Evolutionary conservation across 2,113 vertebrate species (phyloP), one percentile per base, ranked within the genome.

Genomic region (Todiramphus chloris): DNA sequence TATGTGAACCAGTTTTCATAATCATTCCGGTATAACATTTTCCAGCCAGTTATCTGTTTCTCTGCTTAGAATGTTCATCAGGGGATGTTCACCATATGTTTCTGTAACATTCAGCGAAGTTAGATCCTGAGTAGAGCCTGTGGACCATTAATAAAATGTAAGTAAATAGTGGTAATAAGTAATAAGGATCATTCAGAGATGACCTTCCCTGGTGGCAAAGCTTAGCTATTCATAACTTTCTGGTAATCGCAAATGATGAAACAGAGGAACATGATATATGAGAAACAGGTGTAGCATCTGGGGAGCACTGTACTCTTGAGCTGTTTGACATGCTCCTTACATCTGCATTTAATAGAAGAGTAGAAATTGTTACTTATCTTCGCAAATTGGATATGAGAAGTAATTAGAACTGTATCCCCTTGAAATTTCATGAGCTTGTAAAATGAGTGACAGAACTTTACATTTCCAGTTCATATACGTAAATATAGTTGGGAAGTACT

Each of bases 251-350:
- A 62, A 62, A 66, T 3, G 41, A 53, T 89, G 58, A 87, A 70
- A 25, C 56, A 66, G 73, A 76, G 41, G 72, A 51, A 73, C 35
- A 86, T 79, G 77, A 91, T 87, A 11, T 44, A 73, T 59, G 89
- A 79, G 94, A 76, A 91, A 79, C 91, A 96, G 95, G 67, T 95
- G 95, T 91, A 75, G 58, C 92, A 87, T 91, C 91, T 87, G 73
- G 90, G 80, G 70, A 96, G 48, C 68, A 13, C 79, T 58, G 60
- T 59, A 43, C 66, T 90, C 90, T 56, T 23, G 67, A 80, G 92
- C 87, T 95, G 55, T 69, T 90, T 85, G 93, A 85, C 86, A 55
- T 69, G 89, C 44, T 91, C 50, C 92, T 95, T 90, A 81, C 84
- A 72, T 64, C 94, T 95, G 89, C 93, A 74, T 90, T 93, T 94